Base-by-base conservation (phyloP, 2,888 invertebrate species). In the Ecdyonurus torrentis region DNA sequence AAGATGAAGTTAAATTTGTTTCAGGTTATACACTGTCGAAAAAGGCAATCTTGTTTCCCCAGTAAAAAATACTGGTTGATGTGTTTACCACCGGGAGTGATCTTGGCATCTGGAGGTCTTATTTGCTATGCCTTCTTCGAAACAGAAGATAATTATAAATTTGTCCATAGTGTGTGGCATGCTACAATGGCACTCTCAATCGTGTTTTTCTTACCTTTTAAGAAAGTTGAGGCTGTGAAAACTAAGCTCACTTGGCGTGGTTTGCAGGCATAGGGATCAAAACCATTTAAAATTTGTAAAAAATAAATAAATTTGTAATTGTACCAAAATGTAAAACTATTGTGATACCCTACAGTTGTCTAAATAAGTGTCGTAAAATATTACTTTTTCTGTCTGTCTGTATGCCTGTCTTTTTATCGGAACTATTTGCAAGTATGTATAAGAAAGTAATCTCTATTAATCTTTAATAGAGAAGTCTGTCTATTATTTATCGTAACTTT, bases 121-220 rank as follows among this genome's bases (percentile, higher is more conserved):
- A 68, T 78, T 59, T 71, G 81, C 55, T 83, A 79, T 71, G 78
- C 78, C 55, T 77, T 81, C 66, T 73, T 81, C 18, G 81, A 83
- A 71, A 83, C 82, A 0, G 77, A 79, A 66, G 77, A 76, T 52
- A 83, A 83, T 73, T 83, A 83, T 65, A 70, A 80, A 74, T 82
- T 79, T 68, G 76, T 80, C 20, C 83, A 83, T 71, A 82, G 82
- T 69, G 74, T 75, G 22, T 83, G 83, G 83, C 82, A 83, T 69
- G 77, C 78, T 53, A 74, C 78, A 60, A 81, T 82, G 71, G 80
- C 82, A 2, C 67, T 78, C 55, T 79, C 79, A 10, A 73, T 83
- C 52, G 72, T 82, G 61, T 81, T 82, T 70, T 72, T 83, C 22
- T 72, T 83, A 37, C 83, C 82, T 52, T 55, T 55, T n/a, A 55